Conservation (phyloP, 2,888 invertebrate genomes). For the Serrognathus titanus region DNA sequence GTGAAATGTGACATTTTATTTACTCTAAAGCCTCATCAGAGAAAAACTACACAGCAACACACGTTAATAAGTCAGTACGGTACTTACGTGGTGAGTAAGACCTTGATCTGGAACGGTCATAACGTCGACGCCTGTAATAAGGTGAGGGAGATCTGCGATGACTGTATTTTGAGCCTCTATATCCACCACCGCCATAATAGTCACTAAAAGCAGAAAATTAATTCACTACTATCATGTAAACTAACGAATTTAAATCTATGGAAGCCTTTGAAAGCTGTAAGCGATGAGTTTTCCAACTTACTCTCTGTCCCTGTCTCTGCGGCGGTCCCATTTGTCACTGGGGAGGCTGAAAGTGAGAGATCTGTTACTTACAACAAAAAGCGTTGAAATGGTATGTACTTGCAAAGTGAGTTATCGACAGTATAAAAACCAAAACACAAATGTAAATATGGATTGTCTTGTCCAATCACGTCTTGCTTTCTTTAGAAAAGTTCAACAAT, state of each 20-base stretch:
- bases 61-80: neutral
- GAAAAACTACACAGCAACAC: too few species aligned
- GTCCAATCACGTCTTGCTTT: too few species aligned
- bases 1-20: too few species aligned
- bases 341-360: constrained; percentile 40
- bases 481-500: too few species aligned
- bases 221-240: neutral
- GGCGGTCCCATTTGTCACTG: constrained; percentile 42
- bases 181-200: constrained; percentile 51
- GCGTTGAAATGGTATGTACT: neutral
- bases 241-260: neutral
- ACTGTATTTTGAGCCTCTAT: constrained; percentile 55
- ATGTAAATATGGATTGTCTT: too few species aligned
- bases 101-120: constrained; percentile 71
- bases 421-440: too few species aligned
- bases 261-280: constrained; percentile 5
- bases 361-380: constrained; percentile 37
- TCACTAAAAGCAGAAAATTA: constrained; percentile 41
- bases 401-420: too few species aligned
- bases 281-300: constrained; percentile 44
- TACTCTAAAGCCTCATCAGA: too few species aligned
- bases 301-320: constrained; percentile 55
- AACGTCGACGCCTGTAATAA: constrained; percentile 65
- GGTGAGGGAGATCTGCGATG: constrained; percentile 70
- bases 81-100: constrained; percentile 81